Evolutionary conservation across 2,888 invertebrate species (phyloP).

Genomic region (Malacosoma neustria): DNA sequence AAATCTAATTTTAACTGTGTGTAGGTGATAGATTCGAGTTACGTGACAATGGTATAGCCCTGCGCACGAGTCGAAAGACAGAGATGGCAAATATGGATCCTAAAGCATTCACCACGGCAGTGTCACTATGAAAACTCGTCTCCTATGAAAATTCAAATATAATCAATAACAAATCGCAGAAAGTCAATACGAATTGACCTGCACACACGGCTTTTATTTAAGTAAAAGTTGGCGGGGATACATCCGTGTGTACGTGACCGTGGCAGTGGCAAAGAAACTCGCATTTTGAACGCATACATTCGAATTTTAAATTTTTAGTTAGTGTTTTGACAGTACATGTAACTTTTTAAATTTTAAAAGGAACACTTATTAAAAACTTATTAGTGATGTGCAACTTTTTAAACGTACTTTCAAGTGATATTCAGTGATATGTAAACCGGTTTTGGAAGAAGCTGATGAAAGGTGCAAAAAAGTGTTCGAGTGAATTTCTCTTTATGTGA

Average conservation of each 20-base stretch:
- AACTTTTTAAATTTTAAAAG: not conserved
- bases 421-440: constrained; percentile 14
- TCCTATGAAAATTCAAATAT: constrained; percentile 14
- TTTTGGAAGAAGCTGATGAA: constrained; percentile 19
- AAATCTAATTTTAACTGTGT: too few species aligned
- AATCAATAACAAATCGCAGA: constrained; percentile 15
- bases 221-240: constrained; percentile 25
- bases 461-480: constrained; percentile 17
- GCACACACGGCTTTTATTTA: constrained; percentile 11
- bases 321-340: not conserved
- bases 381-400: not conserved
- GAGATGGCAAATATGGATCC: constrained; percentile 8
- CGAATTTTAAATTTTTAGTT: constrained; percentile 1
- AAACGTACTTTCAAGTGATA: constrained; percentile 13
- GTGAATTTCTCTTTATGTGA: constrained; percentile 17
- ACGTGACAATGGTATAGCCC: constrained; percentile 7
- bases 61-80: constrained; percentile 15
- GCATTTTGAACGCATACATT: constrained; percentile 11
- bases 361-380: not conserved
- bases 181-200: constrained; percentile 23
- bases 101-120: constrained; percentile 39
- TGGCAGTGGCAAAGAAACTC: constrained; percentile 31
- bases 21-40: constrained; percentile 6
- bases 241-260: constrained; percentile 16
- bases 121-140: constrained; percentile 31